These are phyloP conservation scores for Smutsia temminckii DNA, from an alignment of 2,797 vertebrate species.

Conservation along the genomic window DNA sequence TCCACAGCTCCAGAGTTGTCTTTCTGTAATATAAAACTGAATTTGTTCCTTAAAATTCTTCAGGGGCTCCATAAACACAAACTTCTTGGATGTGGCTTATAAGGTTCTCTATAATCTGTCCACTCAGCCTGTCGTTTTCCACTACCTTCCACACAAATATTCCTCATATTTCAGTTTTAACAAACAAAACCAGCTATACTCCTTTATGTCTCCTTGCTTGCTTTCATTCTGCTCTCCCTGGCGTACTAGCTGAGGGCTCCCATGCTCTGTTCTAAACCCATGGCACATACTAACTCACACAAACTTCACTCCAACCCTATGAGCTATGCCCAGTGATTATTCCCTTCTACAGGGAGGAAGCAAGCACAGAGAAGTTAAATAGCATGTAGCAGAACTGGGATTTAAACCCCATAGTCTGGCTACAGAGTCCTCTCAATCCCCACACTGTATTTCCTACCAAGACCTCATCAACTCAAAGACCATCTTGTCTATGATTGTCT, in stretches of 20 bases:
- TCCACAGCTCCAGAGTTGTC: neutral
- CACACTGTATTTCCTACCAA: constrained; percentile 9
- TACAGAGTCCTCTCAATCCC: neutral
- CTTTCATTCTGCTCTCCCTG: constrained; percentile 8
- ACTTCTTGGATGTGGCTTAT: neutral
- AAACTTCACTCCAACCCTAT: neutral
- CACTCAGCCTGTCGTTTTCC: neutral
- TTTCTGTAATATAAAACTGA: constrained; percentile 6
- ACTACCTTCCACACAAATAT: neutral
- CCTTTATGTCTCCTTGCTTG: neutral
- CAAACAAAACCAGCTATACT: neutral
- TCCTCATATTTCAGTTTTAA: constrained; percentile 1
- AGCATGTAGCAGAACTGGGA: neutral
- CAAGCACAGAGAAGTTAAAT: neutral
- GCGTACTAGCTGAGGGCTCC: neutral
- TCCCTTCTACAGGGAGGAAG: neutral
- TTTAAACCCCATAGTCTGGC: neutral
- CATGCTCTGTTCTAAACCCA: neutral
- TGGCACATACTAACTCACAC: neutral
- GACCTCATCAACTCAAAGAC: constrained; percentile 4
- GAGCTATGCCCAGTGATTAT: neutral
- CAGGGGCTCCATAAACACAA: neutral
- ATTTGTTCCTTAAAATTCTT: constrained; percentile 20
- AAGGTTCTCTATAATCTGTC: neutral
- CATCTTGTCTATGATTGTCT: neutral